phyloP scores from a whole-genome alignment of 2,113 vertebrate species.

The Gavialis gangeticus region DNA sequence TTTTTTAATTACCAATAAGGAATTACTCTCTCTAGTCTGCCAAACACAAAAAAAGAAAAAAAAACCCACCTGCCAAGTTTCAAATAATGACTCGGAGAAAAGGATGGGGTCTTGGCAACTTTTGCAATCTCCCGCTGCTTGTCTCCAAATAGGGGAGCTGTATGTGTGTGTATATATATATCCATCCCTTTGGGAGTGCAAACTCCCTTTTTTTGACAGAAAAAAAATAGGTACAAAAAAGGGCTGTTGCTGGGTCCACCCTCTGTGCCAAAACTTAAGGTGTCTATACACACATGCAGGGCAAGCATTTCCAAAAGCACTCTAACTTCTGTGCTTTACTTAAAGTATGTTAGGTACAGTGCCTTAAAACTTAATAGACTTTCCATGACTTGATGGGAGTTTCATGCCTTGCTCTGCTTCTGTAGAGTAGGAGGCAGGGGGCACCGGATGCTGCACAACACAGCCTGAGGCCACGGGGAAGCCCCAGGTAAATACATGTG shows the following conservation, averaged over 20 bases:
- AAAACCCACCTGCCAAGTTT: background rate
- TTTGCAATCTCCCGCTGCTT: background rate
- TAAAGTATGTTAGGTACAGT: too few species aligned
- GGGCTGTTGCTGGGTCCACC: background rate
- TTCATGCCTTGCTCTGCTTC: too few species aligned
- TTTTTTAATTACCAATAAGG: background rate
- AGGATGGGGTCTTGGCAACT: background rate
- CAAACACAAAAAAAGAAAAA: background rate
- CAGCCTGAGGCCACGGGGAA: too few species aligned
- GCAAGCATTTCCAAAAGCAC: too few species aligned
- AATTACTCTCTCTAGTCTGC: background rate
- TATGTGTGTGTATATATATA: too few species aligned
- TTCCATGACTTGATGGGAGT: too few species aligned
- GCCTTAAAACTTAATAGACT: too few species aligned
- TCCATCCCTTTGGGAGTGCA: background rate
- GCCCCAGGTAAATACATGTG: too few species aligned
- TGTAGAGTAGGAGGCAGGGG: too few species aligned
- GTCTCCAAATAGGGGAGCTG: background rate
- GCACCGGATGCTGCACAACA: too few species aligned
- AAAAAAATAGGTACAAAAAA: background rate
- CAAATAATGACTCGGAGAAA: background rate
- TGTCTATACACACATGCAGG: too few species aligned
- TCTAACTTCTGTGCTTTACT: too few species aligned
- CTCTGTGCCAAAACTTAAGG: background rate
- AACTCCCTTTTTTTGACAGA: background rate